phyloP scores from a whole-genome alignment of 2,888 invertebrate genomes.

The Drosophila flavopinicola region DNA sequence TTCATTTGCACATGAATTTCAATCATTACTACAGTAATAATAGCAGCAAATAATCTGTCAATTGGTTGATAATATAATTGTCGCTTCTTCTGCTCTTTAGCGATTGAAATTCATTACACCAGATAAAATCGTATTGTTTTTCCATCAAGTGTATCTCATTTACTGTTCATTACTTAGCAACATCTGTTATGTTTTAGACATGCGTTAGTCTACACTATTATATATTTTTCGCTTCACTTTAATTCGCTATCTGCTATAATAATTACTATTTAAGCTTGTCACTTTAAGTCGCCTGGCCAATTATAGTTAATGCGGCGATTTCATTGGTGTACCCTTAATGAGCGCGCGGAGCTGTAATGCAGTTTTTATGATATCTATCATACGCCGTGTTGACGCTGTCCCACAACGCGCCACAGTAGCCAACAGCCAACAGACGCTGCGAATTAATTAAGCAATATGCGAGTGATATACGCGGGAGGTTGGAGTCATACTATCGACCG shows the following conservation, averaged over 20 bases:
- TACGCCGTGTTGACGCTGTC: slow-evolving; percentile 57
- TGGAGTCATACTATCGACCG: slow-evolving; percentile 6
- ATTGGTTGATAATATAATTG: too few species aligned
- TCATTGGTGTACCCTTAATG: slow-evolving; percentile 65
- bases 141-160: neutral
- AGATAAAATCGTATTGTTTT: neutral
- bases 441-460: slow-evolving; percentile 69
- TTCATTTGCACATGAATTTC: too few species aligned
- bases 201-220: slow-evolving; percentile 5
- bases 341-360: slow-evolving; percentile 59
- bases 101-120: neutral
- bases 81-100: too few species aligned
- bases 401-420: slow-evolving; percentile 32
- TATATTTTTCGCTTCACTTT: slow-evolving; percentile 3
- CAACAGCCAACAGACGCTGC: slow-evolving; percentile 23
- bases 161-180: neutral
- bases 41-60: too few species aligned
- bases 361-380: slow-evolving; percentile 72
- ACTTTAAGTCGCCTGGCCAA: slow-evolving; percentile 35
- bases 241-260: slow-evolving; percentile 37
- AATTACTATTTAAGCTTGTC: slow-evolving; percentile 23
- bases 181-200: slow-evolving; percentile 36
- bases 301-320: slow-evolving; percentile 44
- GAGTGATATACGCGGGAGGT: slow-evolving; percentile 1
- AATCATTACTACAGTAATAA: too few species aligned